Base-by-base conservation (phyloP, 1,140 invertebrate species). In the Anastrepha ludens region DNA sequence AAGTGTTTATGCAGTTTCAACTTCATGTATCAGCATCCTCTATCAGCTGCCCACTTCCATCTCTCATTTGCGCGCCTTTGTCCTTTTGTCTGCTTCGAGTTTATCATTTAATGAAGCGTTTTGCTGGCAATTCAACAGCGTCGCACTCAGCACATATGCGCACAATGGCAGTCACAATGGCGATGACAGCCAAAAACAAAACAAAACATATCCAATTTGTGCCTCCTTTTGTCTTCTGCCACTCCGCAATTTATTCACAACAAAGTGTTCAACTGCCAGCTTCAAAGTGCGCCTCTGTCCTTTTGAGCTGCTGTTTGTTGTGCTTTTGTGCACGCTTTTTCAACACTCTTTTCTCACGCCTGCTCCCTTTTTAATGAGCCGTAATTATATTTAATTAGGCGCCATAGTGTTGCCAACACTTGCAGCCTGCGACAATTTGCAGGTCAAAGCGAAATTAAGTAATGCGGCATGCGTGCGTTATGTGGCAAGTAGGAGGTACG, bases 91-190 rank as follows among this genome's bases (percentile, higher is more conserved):
- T 55, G 44, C 47, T 55, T 9, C 20, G 50, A 81, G 74, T 81
- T 81, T 81, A 81, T 81, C 74, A 81, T 81, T 81, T 81, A 81
- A 81, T 81, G 74, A 81, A 81, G 50, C 50, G 74, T 81, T 81
- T 81, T 81, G 74, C 74, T 55, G 74, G 55, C 74, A 81, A 81
- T 81, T 81, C 50, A 20, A 15, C 44, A n/a, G 47, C 44, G 74
- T 47, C n/a, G 9, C 47, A 81, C 47, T 47, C 47, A 81, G 20
- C 47, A 81, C 74, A 81, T 55, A 81, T 81, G 74, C 70, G 6
- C 17, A 74, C 67, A 74, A 44, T 47, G 70, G 5, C 70, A 15
- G 15, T 74, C 13, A 74, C 44, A 74, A 50, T 74, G 9, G 47
- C 20, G 74, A 29, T 81, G 74, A 55, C 7, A 55, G 74, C 74